Evolutionary conservation across 2,888 invertebrate species (phyloP).

Genomic region (Spilarctia lutea): DNA sequence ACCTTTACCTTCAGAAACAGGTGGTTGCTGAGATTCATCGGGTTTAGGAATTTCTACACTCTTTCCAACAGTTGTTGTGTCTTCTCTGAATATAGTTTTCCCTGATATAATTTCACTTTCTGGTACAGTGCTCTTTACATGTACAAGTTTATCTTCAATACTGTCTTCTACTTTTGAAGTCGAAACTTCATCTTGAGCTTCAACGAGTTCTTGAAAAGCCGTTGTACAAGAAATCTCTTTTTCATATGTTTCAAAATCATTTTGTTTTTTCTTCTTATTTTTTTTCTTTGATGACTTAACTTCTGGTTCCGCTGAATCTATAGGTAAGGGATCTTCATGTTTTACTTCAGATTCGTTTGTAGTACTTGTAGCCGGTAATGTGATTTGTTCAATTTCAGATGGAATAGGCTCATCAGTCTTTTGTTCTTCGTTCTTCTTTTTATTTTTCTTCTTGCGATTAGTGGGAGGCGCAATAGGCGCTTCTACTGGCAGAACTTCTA

Average conservation of each 20-base stretch:
- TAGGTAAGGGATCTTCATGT: slow-evolving; percentile 23
- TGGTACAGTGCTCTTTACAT: slow-evolving; percentile 10
- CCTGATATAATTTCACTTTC: slow-evolving; percentile 19
- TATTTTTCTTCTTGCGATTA: slow-evolving; percentile 77
- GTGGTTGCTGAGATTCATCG: slow-evolving; percentile 20
- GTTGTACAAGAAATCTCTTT: slow-evolving; percentile 68
- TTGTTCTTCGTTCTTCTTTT: slow-evolving; percentile 63
- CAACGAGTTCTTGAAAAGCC: slow-evolving; percentile 68
- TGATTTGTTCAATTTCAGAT: slow-evolving; percentile 19
- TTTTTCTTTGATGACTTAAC: slow-evolving; percentile 67
- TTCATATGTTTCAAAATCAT: slow-evolving; percentile 75
- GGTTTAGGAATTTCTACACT: slow-evolving; percentile 1
- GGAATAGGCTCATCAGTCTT: slow-evolving; percentile 28
- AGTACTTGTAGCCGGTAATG: slow-evolving; percentile 16
- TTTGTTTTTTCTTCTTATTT: slow-evolving; percentile 76
- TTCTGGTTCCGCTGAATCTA: slow-evolving; percentile 55
- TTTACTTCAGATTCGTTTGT: slow-evolving; percentile 22
- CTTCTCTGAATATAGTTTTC: slow-evolving; percentile 7
- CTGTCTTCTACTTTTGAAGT: slow-evolving; percentile 29
- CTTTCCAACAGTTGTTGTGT: slow-evolving; percentile 21
- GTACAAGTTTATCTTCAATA: slow-evolving; percentile 13
- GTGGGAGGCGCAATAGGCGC: slow-evolving; percentile 54
- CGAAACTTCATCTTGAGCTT: slow-evolving; percentile 47
- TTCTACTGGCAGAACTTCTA: slow-evolving; percentile 26
- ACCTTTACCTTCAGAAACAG: slow-evolving; percentile 36